Evolutionary conservation across 2,113 vertebrate species (phyloP).

Genomic region (Tauraco erythrolophus): DNA sequence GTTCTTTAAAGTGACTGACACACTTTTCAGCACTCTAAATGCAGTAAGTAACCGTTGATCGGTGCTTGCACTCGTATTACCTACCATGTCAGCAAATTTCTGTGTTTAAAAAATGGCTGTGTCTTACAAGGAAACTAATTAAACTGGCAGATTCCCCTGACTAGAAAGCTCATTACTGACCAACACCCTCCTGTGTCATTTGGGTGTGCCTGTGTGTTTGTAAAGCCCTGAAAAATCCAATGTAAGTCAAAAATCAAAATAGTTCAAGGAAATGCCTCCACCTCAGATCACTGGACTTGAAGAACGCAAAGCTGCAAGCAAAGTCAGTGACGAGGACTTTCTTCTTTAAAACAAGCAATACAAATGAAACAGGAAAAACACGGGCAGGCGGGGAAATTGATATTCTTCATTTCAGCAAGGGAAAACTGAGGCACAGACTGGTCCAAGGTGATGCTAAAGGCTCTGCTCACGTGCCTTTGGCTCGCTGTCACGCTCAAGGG

Average conservation of each 20-base stretch:
- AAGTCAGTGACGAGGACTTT: not conserved
- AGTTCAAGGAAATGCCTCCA: not conserved
- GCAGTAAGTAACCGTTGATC: not conserved
- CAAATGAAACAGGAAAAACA: not conserved
- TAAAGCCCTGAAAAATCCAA: slow-evolving; percentile 1
- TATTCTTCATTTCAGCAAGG: not conserved
- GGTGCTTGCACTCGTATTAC: not conserved
- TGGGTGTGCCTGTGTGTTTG: not conserved
- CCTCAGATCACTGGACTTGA: not conserved
- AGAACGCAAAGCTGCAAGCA: not conserved
- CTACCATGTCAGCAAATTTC: not conserved
- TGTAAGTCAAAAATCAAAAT: not conserved
- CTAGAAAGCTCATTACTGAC: not conserved
- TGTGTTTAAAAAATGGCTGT: not conserved
- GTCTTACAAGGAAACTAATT: not conserved
- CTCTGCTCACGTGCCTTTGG: accelerated
- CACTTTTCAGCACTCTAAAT: not conserved
- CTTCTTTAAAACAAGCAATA: not conserved
- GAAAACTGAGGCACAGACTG: not conserved
- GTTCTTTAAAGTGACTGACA: not conserved
- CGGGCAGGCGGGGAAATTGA: not conserved
- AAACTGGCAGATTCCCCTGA: not conserved
- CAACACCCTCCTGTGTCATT: slow-evolving; percentile 47
- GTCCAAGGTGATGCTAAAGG: not conserved
- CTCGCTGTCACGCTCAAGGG: accelerated